Percentiles rank a stretch among this genome's conserved stretches.
Evolutionary conservation across 2,797 vertebrate species (phyloP).

Genomic region (Gambelia wislizenii): DNA sequence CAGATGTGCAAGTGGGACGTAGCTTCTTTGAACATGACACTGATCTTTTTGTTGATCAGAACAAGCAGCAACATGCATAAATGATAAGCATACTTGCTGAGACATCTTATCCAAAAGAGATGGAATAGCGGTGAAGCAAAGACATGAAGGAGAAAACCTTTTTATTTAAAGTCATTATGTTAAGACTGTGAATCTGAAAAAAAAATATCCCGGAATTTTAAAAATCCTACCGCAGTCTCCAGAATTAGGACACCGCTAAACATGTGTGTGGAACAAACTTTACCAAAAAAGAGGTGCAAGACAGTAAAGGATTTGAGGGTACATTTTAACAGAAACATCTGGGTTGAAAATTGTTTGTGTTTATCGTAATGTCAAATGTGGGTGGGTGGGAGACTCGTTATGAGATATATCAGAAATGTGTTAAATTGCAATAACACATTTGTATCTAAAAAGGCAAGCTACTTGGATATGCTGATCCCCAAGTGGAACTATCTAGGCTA

Average conservation of each 20-base stretch:
- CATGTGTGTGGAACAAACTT: background rate
- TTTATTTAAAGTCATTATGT: background rate
- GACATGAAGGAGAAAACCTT: background rate
- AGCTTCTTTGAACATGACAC: background rate
- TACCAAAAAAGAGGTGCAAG: background rate
- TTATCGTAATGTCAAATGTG: background rate
- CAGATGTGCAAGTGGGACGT: constrained; percentile 30
- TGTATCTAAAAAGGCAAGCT: background rate
- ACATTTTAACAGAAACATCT: background rate
- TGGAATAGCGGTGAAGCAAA: background rate
- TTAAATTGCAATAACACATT: background rate
- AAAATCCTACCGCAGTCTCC: background rate
- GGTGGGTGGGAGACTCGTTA: background rate
- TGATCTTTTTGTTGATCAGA: background rate
- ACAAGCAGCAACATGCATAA: accelerated
- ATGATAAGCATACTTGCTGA: background rate
- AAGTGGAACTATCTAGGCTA: background rate
- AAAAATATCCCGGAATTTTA: background rate
- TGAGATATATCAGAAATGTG: background rate
- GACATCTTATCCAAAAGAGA: background rate
- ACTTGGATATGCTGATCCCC: background rate
- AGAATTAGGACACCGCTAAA: background rate
- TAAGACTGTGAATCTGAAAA: background rate
- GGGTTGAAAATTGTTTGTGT: background rate
- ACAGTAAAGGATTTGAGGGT: background rate